Evolutionary conservation across 2,797 vertebrate genomes (phyloP).

Genomic region (Lutjanus campechanus): DNA sequence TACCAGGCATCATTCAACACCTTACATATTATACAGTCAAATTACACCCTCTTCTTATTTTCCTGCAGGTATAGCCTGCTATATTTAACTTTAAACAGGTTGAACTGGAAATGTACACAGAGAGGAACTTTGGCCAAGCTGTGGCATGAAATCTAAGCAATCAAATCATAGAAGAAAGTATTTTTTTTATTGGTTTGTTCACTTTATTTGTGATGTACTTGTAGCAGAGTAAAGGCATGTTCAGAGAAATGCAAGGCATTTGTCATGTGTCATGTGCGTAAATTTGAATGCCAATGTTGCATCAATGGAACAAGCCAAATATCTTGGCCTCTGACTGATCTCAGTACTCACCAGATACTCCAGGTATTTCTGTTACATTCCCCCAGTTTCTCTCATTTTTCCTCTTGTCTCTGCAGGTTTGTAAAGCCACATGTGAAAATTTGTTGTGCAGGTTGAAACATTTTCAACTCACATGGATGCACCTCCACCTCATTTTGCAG

Average conservation of each 20-base stretch:
- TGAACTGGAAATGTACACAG: conserved; percentile 31
- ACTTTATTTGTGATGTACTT: conserved; percentile 1
- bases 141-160: conserved; percentile 17
- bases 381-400: neutral
- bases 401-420: no score
- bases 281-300: neutral
- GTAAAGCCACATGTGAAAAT: neutral
- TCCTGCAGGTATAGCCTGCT: conserved; percentile 30
- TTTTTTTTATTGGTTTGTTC: conserved; percentile 5
- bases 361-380: neutral
- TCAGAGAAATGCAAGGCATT: neutral
- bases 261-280: neutral
- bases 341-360: neutral
- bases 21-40: conserved; percentile 58
- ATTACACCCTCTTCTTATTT: conserved; percentile 44
- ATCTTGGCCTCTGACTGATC: neutral
- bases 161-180: neutral
- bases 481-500: neutral
- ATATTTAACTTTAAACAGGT: conserved; percentile 43
- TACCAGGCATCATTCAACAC: conserved; percentile 69
- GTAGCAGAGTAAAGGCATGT: neutral
- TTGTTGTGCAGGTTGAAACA: neutral
- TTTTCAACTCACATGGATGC: neutral
- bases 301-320: neutral
- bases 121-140: conserved; percentile 11